Evolutionary conservation across 1,140 invertebrate species (phyloP), one percentile per base, ranked within the genome.

Genomic region (Papilio glaucus): DNA sequence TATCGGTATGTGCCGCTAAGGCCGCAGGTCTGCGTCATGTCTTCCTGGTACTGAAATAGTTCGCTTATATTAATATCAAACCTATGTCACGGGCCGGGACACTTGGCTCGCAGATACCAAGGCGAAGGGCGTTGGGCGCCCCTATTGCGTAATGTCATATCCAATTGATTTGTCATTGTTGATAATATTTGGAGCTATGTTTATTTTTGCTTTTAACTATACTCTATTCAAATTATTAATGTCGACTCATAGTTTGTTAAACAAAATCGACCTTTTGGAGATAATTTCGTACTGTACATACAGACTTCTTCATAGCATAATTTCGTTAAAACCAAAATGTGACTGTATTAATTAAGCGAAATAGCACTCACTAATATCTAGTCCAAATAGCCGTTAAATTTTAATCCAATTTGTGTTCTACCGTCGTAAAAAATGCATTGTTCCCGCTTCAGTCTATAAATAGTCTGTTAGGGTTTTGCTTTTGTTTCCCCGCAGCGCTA

Each of bases 121-220:
- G 85, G 85, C 83, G 83, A 87, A 85, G 85, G 85, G 79, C 79
- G 78, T 71, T 85, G 84, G 83, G 79, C 75, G 74, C 61, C 69
- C 72, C 74, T 71, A 73, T 78, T 62, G 77, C 75, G 57, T 77
- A 76, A 79, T 74, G 68, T 65, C 62, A 73, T 45, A 75, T 29
- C 71, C 73, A 65, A 53, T 53, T 37, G 45, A 69, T 26, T 53
- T 53, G 15, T 62, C 10, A 61, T 12, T 38, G 37, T 24, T 41
- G 38, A 67, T 49, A 10, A 65, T 15, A 62, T 37, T 57, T 21
- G 21, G 24, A 24, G 21, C 21, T 53, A 15, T 49, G 10, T 12
- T 12, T 53, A 1, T 45, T 45, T 45, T 18, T 45, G 42, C n/a
- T 8, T 15, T 7, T 21, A n/a, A 15, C 42, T 15, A n/a, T 45